Evolutionary conservation across 1,140 invertebrate genomes (phyloP), one percentile per base, ranked within the genome.

Genomic region (Drosophila carrolli): DNA sequence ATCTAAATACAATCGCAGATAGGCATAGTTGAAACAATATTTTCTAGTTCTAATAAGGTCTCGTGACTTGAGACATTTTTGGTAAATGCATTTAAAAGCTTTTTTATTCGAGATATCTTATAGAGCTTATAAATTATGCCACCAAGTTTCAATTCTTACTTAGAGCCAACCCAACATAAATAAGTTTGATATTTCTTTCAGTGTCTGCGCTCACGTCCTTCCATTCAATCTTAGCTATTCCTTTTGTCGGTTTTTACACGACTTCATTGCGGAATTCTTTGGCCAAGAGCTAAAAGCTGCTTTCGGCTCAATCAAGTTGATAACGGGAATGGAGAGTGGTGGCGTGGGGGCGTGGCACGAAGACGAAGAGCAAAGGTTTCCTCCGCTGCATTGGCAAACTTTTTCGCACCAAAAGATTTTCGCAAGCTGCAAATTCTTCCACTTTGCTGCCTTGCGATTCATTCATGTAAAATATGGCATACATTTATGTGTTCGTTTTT

Each of bases 401-500:
- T 80, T 79, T 56, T 75, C 59, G 59, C 79, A 67, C 79, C 63
- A 74, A 78, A 74, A 85, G 74, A 74, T 84, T 83, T 63, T 79
- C 60, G 62, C 62, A 75, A 68, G 73, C 72, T 72, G 68, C 66
- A 85, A 60, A 79, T 65, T 77, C 72, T 84, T 78, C 74, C 75
- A 81, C 82, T 86, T 81, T 85, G 82, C 63, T 85, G 80, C 75
- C 75, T 83, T 75, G 56, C 70, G 65, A 83, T 65, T 61, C 74
- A 76, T 71, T 84, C 77, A 57, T 68, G 74, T 84, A 62, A 77
- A 81, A 84, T 85, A 77, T 85, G 75, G 59, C 55, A 62, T 54
- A 35, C 48, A 35, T 47, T 53, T 23, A 29, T 40, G 41, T 19
- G 55, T 41, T 11, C 29, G 9, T 57, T 16, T 53, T 37, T 35